Evolutionary conservation across 1,140 invertebrate genomes (phyloP), one percentile per base, ranked within the genome.

Genomic region (Drosophila ananassae): DNA sequence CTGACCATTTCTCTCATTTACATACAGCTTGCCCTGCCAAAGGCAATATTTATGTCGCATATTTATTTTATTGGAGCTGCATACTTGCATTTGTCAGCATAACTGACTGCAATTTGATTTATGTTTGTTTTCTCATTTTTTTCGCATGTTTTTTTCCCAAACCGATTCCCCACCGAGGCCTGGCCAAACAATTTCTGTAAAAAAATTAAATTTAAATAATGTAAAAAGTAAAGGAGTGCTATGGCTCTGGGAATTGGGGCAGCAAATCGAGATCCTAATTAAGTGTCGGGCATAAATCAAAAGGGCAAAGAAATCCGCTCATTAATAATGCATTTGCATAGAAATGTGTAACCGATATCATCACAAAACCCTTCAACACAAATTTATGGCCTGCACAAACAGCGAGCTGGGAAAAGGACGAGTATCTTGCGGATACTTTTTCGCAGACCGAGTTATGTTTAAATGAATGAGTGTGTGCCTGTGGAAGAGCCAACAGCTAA

Each of bases 271-370:
- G 73, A 72, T 64, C 74, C 82, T 89, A 89, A 87, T 87, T 87
- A 87, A 79, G 61, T 87, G 83, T 66, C 61, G 47, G 51, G 37
- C 78, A 85, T 89, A 89, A 87, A 87, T 89, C 82, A 89, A 57
- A 61, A 34, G 28, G 21, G 41, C 17, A 56, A 66, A 67, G 60
- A 53, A 75, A 66, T 52, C 53, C 57, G 62, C 83, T 87, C 82
- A 89, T 87, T 87, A 87, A 82, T 87, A 87, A 87, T 72, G 62
- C 75, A 89, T 89, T 85, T 87, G 72, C 82, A 82, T 68, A 74
- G 59, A 82, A 75, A 78, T 78, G 73, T 87, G 78, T 62, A 80
- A 62, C 77, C 67, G 62, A 68, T 66, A 64, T 69, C 48, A 58
- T 50, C 59, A 44, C 41, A 46, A 47, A 63, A 77, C 77, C 73